Base-by-base conservation (phyloP, 2,888 invertebrate species). In the Carpatolechia fugitivella region DNA sequence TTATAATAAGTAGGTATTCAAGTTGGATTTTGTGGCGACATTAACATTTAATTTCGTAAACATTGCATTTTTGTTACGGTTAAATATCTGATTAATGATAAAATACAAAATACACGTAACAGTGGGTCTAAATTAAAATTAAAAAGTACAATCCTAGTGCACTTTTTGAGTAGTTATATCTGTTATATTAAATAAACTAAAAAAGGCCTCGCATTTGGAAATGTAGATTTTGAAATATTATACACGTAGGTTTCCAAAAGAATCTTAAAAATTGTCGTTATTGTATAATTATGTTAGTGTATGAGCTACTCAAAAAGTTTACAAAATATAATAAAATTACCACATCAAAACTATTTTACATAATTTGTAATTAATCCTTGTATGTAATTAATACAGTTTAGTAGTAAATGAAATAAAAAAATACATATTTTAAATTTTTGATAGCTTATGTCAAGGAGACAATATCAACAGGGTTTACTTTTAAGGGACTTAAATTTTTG, bases 201-300 rank as follows among this genome's bases (percentile, higher is more conserved):
- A 79, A 77, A 88, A 85, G 88, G 76, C 90, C 90, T 90, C 90
- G 90, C 90, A 90, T 90, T 90, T 89, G 90, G 89, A 81, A 87
- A 83, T 76, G 85, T 89, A 89, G 87, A 88, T 87, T 89, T 87
- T 88, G 87, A 87, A 82, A 80, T 81, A 75, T 70, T 77, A 80
- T 81, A 85, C 70, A 82, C 75, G 71, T 75, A 76, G 84, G 86
- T 82, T 85, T 85, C 78, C 78, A 85, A 86, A 85, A 76, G 40
- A 47, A 7, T 52, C 16, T 31, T 36, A 52, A 51, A 77, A 77
- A 85, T 79, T 78, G 78, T 81, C 70, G 70, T 78, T 79, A 75
- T 77, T 64, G 76, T 79, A 74, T 76, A 78, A 81, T 76, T 84
- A 85, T 81, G 76, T 80, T 83, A 80, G 35, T 82, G 77, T 78